A percentile compares a stretch with the other conserved stretches of the same genome.
Conservation (phyloP, 1,140 invertebrate species). For the Copidosoma floridanum region DNA sequence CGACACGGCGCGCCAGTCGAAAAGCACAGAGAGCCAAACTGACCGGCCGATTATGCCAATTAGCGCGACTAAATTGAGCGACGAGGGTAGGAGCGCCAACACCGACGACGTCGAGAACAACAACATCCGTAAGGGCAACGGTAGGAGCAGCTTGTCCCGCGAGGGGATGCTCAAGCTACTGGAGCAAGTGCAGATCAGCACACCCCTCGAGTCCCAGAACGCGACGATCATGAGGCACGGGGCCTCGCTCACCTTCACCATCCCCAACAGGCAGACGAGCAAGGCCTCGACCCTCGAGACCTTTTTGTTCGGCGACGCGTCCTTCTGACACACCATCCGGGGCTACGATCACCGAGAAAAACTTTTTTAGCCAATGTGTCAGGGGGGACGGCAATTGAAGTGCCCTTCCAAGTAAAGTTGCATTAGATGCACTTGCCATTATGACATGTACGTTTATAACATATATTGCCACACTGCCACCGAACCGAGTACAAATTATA, state of each 20-base stretch:
- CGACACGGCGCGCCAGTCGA: background rate
- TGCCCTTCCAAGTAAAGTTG: no score
- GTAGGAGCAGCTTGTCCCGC: constrained; percentile 36
- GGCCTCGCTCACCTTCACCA: background rate
- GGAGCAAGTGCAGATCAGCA: constrained; percentile 49
- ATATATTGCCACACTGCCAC: no score
- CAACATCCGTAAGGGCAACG: background rate
- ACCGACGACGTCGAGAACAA: background rate
- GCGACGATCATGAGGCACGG: constrained; percentile 24
- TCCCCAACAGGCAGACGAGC: constrained; percentile 26
- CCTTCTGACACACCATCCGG: constrained; percentile 42
- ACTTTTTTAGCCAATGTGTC: no score
- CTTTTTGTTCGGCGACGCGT: constrained; percentile 48
- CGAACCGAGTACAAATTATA: no score
- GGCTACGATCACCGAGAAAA: no score
- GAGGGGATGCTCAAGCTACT: constrained; percentile 50
- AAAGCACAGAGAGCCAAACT: constrained; percentile 8
- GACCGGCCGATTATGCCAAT: constrained; percentile 8
- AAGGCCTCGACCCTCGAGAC: constrained; percentile 51
- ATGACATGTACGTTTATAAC: no score
- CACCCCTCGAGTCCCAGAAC: constrained; percentile 34
- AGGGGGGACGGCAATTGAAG: no score
- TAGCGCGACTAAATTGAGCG: no score
- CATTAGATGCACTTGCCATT: no score
- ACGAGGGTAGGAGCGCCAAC: background rate